These are phyloP conservation scores for Hydra vulgaris DNA, from an alignment of 30 jellyfish, hydroid and myxozoan species.

Conservation along the genomic window DNA sequence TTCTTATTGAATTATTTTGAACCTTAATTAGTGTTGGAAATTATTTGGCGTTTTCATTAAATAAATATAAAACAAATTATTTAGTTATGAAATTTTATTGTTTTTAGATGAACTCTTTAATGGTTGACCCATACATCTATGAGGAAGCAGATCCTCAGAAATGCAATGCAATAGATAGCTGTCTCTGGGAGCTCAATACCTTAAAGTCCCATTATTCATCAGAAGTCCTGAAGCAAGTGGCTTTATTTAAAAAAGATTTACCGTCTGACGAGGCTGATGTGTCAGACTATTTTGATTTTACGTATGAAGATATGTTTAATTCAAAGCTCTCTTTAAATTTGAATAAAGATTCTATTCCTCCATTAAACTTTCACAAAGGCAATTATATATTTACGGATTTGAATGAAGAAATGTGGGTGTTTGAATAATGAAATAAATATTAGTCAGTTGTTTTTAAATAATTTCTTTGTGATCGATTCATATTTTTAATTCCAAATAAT, in stretches of 20 bases:
- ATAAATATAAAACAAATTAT: too few relatives aligned
- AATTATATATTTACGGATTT: constrained; percentile 19
- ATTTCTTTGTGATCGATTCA: too few relatives aligned
- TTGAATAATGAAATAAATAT: constrained; percentile 24
- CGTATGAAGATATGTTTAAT: constrained; percentile 40
- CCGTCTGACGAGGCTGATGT: constrained; percentile 48
- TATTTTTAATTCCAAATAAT: too few relatives aligned
- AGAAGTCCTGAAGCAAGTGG: constrained; percentile 48
- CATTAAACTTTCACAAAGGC: constrained; percentile 39
- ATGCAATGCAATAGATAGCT: constrained; percentile 81
- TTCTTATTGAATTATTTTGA: too few relatives aligned
- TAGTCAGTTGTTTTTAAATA: too few relatives aligned
- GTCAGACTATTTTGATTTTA: constrained; percentile 24
- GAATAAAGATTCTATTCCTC: constrained; percentile 34
- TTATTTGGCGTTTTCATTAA: too few relatives aligned
- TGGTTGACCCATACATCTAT: constrained; percentile 53
- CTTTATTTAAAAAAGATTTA: constrained; percentile 45
- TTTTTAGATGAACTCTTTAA: not conserved
- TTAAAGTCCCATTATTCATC: constrained; percentile 64
- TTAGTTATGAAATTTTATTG: not conserved
- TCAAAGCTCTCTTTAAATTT: constrained; percentile 21
- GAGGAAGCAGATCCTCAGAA: constrained; percentile 64
- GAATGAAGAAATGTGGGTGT: constrained; percentile 42
- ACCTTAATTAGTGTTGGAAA: too few relatives aligned
- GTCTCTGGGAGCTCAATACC: constrained; percentile 84